Evolutionary conservation across 2,797 vertebrate genomes (phyloP), one percentile per base, ranked within the genome.

Genomic region (Rhinichthys osculus): DNA sequence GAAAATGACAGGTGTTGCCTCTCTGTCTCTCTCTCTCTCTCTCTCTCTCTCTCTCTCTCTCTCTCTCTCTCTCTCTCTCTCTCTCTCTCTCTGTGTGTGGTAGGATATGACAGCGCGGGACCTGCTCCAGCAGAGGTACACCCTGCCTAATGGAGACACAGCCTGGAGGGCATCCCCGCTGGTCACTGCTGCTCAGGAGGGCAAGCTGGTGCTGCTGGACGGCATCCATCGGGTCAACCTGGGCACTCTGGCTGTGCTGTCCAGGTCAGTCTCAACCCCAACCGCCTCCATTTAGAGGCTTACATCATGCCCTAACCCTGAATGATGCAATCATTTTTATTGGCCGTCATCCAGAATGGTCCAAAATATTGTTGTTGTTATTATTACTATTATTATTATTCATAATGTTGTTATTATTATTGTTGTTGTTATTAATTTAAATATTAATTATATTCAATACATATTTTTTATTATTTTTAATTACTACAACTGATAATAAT

Each of bases 31-130:
- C 3, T 74, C 3, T 35, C 64, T 69, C 19, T 35, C 64, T 69
- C 19, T 35, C 64, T 27, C 27, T 27, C 27, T 27, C 27, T 27
- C 27, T 27, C 27, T 27, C 27, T 27, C 27, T 35, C 64, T 69
- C 19, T 35, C 64, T 69, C 19, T 35, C 64, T 27, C 27, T 27
- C 27, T 27, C 27, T 27, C 27, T 27, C 27, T 27, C 27, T 27
- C 27, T 69, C 19, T 38, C 42, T 42, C 42, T 42, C 9, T 42
- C 2, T 44, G 33, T 78, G 57, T 64, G 52, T 54, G 13, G 57
- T 76, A 99, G 98, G 98, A 99, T 89, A 99, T 99, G 98, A 99
- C 98, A 0, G 97, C 97, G 0, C 95, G 98, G 87, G 98, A 99
- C 89, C 93, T 99, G 27, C 95, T 99, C 0, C 98, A 99, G 93